Evolutionary conservation across 2,888 invertebrate species (phyloP), one percentile per base, ranked within the genome.

Genomic region (Papilio elwesi): DNA sequence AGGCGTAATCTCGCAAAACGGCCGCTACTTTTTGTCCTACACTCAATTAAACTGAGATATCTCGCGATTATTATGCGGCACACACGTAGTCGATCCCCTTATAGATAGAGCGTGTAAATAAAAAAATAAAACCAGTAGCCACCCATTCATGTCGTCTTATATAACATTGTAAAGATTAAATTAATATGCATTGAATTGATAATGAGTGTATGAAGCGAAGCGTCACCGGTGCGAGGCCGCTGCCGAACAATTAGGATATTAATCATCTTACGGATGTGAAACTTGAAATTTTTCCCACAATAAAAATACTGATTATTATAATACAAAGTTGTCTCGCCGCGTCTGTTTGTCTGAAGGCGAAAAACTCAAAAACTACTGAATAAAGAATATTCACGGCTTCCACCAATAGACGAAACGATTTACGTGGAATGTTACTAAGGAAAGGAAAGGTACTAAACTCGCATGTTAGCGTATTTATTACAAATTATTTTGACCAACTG

Each of bases 151-250:
- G 55, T 64, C 67, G 70, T 71, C 67, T 68, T 77, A 77, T 71
- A 74, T 74, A 66, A 74, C 63, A 68, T 62, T 75, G 74, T 76
- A 76, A 78, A 74, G 75, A 79, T 80, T 57, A 77, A 76, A 80
- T 76, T 79, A 78, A 81, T 80, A 78, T 78, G 72, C 77, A 79
- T 79, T 78, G 76, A 78, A 79, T 78, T 68, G 74, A 74, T 78
- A 78, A 78, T 79, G 74, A 78, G 71, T 69, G 64, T 26, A 62
- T 26, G 62, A 74, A 66, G 55, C 55, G 51, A 73, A 49, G 65
- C 64, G 51, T 12, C 26, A 12, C 38, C 57, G 26, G 15, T 11
- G n/a, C 64, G 51, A 64, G 53, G 64, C 47, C 49, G 10, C 11
- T 48, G n/a, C 55, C 53, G 6, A 55, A 68, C 63, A 68, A 73